These are phyloP conservation scores for Opisthograptis luteolata DNA, from an alignment of 2,888 invertebrate genomes.

Conservation along the genomic window DNA sequence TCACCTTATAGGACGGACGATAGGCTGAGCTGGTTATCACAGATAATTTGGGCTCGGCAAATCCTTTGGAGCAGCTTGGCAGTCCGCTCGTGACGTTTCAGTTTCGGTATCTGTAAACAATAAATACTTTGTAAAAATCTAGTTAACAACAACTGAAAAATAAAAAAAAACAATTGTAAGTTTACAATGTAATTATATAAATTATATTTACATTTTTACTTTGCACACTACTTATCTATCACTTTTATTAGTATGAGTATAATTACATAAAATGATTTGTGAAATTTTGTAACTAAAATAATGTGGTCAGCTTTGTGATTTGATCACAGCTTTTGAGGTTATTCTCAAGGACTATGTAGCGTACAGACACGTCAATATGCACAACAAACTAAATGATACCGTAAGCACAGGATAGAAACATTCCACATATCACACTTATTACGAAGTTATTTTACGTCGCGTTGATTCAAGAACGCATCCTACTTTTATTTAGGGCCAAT, in stretches of 20 bases:
- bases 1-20: constrained; percentile 84
- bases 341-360: constrained; percentile 53
- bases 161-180: background rate
- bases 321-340: constrained; percentile 65
- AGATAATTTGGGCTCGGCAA: constrained; percentile 84
- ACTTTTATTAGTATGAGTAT: too few species aligned
- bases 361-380: constrained; percentile 30
- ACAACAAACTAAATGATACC: constrained; percentile 19
- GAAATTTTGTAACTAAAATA: too few species aligned
- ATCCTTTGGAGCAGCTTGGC: constrained; percentile 80
- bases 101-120: constrained; percentile 59
- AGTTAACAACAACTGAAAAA: background rate
- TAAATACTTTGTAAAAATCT: background rate
- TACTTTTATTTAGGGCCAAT: constrained; percentile 38
- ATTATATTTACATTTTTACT: too few species aligned
- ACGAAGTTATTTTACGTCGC: constrained; percentile 54
- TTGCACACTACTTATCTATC: too few species aligned
- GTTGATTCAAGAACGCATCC: constrained; percentile 49
- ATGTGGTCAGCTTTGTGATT: background rate
- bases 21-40: constrained; percentile 85
- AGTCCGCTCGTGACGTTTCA: constrained; percentile 74
- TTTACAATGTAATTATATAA: background rate
- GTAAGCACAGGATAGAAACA: constrained; percentile 4
- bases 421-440: background rate
- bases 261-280: too few species aligned